Conservation (phyloP, 2,888 invertebrate genomes). For the Seira sanloemensis region DNA sequence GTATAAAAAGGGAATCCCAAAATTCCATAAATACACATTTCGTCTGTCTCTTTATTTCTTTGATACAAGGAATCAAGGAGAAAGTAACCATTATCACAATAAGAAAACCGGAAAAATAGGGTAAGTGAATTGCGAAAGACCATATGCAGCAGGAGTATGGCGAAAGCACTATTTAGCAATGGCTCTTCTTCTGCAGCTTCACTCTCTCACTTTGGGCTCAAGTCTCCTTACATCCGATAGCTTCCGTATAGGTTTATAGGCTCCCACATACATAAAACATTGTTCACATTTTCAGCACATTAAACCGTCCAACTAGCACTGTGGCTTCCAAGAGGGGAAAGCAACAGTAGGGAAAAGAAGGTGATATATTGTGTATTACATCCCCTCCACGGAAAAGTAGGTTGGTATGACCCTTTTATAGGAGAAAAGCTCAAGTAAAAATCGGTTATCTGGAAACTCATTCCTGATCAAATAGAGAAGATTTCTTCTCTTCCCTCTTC, state of each 20-base stretch:
- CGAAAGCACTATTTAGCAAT: too few species aligned
- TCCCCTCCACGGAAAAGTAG: too few species aligned
- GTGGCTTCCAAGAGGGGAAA: too few species aligned
- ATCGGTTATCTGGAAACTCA: too few species aligned
- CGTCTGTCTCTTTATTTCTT: neutral
- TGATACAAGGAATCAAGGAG: slow-evolving; percentile 6
- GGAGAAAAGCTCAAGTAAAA: too few species aligned
- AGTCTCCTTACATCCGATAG: too few species aligned
- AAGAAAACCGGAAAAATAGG: slow-evolving; percentile 42
- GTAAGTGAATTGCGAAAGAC: slow-evolving; percentile 36
- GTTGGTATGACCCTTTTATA: too few species aligned
- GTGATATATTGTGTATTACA: neutral
- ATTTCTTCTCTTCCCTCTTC: neutral
- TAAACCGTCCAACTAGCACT: too few species aligned
- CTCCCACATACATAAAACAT: neutral
- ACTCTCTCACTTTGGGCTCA: too few species aligned
- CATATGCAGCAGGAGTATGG: too few species aligned
- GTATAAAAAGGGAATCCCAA: slow-evolving; percentile 24
- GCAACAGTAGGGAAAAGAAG: neutral
- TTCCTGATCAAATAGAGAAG: neutral
- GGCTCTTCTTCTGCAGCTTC: too few species aligned
- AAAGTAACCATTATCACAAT: slow-evolving; percentile 48
- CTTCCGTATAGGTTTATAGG: too few species aligned
- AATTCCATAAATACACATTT: slow-evolving; percentile 24
- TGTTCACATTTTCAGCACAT: slow-evolving; percentile 14